A percentile compares a stretch with the other conserved stretches of the same genome.
Evolutionary conservation across 2,888 invertebrate species (phyloP).

Genomic region (Cephonodes hylas): DNA sequence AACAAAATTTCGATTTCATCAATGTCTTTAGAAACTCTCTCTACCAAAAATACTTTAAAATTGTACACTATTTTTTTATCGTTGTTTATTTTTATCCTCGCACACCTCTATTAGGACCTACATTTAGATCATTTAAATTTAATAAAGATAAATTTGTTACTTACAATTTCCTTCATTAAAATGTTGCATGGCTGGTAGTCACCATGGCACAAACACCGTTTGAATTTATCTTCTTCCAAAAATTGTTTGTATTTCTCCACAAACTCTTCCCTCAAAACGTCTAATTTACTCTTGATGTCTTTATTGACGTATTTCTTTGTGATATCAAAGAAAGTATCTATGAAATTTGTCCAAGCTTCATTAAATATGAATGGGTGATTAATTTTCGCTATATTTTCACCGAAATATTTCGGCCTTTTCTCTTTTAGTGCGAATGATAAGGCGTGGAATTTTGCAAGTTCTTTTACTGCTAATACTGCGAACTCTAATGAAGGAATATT

Average conservation of each 20-base stretch:
- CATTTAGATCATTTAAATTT: too few species aligned
- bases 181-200: conserved; percentile 44
- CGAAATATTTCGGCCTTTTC: conserved; percentile 23
- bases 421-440: conserved; percentile 34
- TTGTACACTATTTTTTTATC: too few species aligned
- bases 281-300: conserved; percentile 30
- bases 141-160: too few species aligned
- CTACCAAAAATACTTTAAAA: too few species aligned
- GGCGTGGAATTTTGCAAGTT: conserved; percentile 37
- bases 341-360: conserved; percentile 26
- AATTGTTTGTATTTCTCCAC: conserved; percentile 28
- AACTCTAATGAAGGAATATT: conserved; percentile 33
- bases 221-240: conserved; percentile 19
- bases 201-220: conserved; percentile 40
- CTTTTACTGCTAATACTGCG: conserved; percentile 30
- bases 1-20: too few species aligned
- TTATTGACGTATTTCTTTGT: conserved; percentile 28
- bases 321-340: conserved; percentile 26
- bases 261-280: conserved; percentile 23
- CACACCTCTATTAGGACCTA: too few species aligned
- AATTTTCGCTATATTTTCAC: conserved; percentile 23
- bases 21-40: too few species aligned
- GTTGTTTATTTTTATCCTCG: too few species aligned
- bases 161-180: conserved; percentile 37
- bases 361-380: conserved; percentile 22